Percentiles rank a stretch among this genome's conserved stretches.
These are phyloP conservation scores for Drosophila jambulina DNA, from an alignment of 1,140 invertebrate species.

Conservation along the genomic window DNA sequence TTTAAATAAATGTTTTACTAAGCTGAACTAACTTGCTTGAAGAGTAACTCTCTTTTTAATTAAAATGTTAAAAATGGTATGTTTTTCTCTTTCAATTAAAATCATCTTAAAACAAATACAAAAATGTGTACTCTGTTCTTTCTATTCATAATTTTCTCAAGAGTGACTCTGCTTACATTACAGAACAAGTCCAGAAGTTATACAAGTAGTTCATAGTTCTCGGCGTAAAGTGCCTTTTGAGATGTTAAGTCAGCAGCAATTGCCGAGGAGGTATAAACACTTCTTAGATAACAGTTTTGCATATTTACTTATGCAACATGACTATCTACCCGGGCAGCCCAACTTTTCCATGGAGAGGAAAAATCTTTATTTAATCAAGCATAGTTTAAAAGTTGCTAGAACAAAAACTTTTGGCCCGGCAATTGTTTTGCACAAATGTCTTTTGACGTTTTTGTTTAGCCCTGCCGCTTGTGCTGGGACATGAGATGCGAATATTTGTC, in stretches of 20 bases:
- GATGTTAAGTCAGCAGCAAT: constrained; percentile 17
- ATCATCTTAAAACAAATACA: not conserved
- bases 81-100: not conserved
- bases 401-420: constrained; percentile 49
- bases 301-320: constrained; percentile 66
- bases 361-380: constrained; percentile 82
- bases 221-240: constrained; percentile 26
- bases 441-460: constrained; percentile 69
- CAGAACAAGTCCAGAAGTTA: constrained; percentile 21
- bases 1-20: no score
- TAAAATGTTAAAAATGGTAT: not conserved
- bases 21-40: no score
- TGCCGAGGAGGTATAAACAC: constrained; percentile 35
- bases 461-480: constrained; percentile 11
- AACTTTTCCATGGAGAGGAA: constrained; percentile 31
- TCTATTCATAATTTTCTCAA: not conserved
- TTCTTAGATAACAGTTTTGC: constrained; percentile 55
- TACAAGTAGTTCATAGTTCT: constrained; percentile 18
- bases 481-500: constrained; percentile 65
- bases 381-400: constrained; percentile 64
- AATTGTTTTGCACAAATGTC: constrained; percentile 66
- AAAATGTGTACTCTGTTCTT: not conserved
- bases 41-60: no score
- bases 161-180: not conserved
- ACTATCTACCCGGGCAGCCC: constrained; percentile 19